Evolutionary conservation across 1,140 invertebrate genomes (phyloP), one percentile per base, ranked within the genome.

Genomic region (Reticulitermes speratus): DNA sequence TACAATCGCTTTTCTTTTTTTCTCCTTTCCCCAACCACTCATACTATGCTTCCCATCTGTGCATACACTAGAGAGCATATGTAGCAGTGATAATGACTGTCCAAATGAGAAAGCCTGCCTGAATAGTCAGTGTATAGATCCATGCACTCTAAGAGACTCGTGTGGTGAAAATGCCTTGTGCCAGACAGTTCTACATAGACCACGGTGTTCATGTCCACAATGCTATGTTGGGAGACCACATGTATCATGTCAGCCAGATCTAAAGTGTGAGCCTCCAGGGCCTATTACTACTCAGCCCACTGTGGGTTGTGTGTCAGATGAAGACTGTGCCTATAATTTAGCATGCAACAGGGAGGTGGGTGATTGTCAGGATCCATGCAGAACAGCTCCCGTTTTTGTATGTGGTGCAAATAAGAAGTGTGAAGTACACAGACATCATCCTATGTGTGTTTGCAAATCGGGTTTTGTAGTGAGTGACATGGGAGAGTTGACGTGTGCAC

Each of bases 161-260:
- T 98, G 97, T 91, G 97, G 97, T 87, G 93, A 95, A 88, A 97
- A 98, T 91, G 97, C 97, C 82, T 92, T 97, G 59, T 98, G 97
- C 90, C 94, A 94, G 88, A 95, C 96, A 81, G 94, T 97, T 84
- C 91, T 96, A 89, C 97, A 98, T 91, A 94, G 94, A 89, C 95
- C 97, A 19, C 94, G 95, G 87, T 98, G 97, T 90, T 95, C 95
- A 52, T 98, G 97, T 90, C 96, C 96, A 65, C 95, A 96, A 89
- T 98, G 97, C 91, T 95, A 97, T 91, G 93, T 96, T 85, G 97
- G 97, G 52, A 94, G 95, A 89, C 96, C 97, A 14, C 93, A 94
- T 81, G 93, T 94, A 19, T 93, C 94, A 82, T 98, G 97, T 90
- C 92, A 93, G 83, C 94, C 94, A 75, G 96, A 97, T 90, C 94